These are phyloP conservation scores for Caenorhabditis auriculariae DNA, from an alignment of 2,888 invertebrate species.

Conservation along the genomic window DNA sequence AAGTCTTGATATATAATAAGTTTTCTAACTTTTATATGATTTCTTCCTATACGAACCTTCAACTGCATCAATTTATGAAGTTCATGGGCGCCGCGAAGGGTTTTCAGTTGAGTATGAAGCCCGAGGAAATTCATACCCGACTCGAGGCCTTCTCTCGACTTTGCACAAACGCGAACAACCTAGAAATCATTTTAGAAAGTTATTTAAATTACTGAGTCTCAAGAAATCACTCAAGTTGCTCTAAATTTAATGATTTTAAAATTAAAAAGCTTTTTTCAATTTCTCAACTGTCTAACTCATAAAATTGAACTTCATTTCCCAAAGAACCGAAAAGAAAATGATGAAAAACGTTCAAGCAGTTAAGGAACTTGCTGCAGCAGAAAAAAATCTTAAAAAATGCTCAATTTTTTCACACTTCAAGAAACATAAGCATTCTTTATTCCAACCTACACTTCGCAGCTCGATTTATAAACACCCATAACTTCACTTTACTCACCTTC, in stretches of 20 bases:
- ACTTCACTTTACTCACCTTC: constrained; percentile 69
- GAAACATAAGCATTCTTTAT: background rate
- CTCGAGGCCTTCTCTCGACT: constrained; percentile 95
- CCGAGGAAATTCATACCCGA: constrained; percentile 95
- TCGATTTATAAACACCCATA: no score
- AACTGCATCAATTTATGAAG: constrained; percentile 90
- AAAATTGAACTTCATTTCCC: no score
- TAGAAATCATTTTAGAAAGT: background rate
- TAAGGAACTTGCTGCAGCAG: no score
- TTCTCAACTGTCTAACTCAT: no score
- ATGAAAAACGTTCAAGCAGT: no score
- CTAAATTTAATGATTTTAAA: background rate
- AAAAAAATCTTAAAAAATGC: background rate
- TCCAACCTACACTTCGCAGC: no score
- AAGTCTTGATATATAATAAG: background rate
- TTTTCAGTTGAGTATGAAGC: constrained; percentile 92
- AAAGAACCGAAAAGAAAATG: no score
- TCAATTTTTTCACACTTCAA: background rate
- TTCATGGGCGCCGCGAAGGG: constrained; percentile 88
- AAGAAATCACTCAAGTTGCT: background rate
- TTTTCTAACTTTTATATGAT: background rate
- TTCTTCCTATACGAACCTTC: constrained; percentile 68
- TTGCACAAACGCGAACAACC: constrained; percentile 87
- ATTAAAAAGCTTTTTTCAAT: no score
- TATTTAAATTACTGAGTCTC: background rate